Percentiles rank a stretch among this genome's conserved stretches.
phyloP scores from a whole-genome alignment of 2,888 invertebrate genomes.

The Pyralis farinalis region DNA sequence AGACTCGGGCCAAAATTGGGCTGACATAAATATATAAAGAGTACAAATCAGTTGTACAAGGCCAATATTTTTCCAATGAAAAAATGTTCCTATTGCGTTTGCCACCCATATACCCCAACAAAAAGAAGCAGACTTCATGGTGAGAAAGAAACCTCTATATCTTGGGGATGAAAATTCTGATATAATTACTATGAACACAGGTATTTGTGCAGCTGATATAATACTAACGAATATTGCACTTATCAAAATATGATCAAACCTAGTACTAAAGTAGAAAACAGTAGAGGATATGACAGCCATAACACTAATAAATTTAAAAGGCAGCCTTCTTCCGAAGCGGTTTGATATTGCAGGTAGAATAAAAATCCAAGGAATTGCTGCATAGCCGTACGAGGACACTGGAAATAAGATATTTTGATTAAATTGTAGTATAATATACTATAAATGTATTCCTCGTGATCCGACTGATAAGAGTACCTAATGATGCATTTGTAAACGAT shows the following conservation, averaged over 20 bases:
- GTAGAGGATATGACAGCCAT: conserved; percentile 12
- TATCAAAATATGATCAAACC: conserved; percentile 17
- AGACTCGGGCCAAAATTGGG: conserved; percentile 24
- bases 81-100: conserved; percentile 23
- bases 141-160: conserved; percentile 22
- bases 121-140: conserved; percentile 19
- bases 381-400: conserved; percentile 19
- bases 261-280: conserved; percentile 19
- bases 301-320: conserved; percentile 12
- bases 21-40: conserved; percentile 12
- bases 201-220: conserved; percentile 8
- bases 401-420: too few species aligned
- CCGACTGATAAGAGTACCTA: too few species aligned
- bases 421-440: too few species aligned
- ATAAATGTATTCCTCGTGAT: too few species aligned
- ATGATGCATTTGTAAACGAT: too few species aligned
- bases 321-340: conserved; percentile 17
- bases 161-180: conserved; percentile 22
- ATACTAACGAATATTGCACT: conserved; percentile 19
- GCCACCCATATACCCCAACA: conserved; percentile 21
- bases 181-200: conserved; percentile 16
- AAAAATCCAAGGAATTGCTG: conserved; percentile 17
- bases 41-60: conserved; percentile 16
- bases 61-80: conserved; percentile 21
- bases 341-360: conserved; percentile 14